These are phyloP conservation scores for Drosophila funebris DNA, from an alignment of 1,140 invertebrate species.

Conservation along the genomic window DNA sequence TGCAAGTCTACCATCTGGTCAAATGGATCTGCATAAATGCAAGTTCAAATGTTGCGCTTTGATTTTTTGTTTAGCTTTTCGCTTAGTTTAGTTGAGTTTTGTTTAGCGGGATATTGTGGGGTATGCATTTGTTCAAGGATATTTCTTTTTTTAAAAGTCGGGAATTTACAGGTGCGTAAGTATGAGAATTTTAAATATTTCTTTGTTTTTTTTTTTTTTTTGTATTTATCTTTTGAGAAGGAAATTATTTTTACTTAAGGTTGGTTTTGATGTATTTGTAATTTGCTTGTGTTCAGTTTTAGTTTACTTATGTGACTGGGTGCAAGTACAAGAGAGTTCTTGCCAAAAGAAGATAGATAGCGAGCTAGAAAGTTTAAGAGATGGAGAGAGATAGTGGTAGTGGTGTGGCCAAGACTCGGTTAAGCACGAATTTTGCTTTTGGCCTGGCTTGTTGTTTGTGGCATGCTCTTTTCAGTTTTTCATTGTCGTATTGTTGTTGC, in stretches of 20 bases:
- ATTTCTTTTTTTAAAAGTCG: constrained; percentile 38
- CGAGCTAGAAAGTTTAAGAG: constrained; percentile 14
- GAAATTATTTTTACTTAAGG: constrained; percentile 44
- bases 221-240: constrained; percentile 38
- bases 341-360: constrained; percentile 51
- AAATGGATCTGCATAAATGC: constrained; percentile 80
- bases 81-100: constrained; percentile 51
- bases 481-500: constrained; percentile 27
- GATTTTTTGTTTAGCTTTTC: constrained; percentile 24
- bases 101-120: constrained; percentile 40
- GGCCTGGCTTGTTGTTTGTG: constrained; percentile 26
- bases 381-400: constrained; percentile 30
- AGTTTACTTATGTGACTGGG: constrained; percentile 36
- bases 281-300: constrained; percentile 28
- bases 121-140: background rate
- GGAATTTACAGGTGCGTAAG: constrained; percentile 71
- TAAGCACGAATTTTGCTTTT: constrained; percentile 27
- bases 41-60: constrained; percentile 75
- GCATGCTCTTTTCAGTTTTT: constrained; percentile 49
- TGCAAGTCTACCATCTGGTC: constrained; percentile 83
- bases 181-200: constrained; percentile 48
- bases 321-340: constrained; percentile 73
- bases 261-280: constrained; percentile 31
- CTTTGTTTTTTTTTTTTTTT: constrained; percentile 32
- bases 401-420: constrained; percentile 19